phyloP scores from a whole-genome alignment of 2,888 invertebrate species.

The Leptinotarsa tumamoca region DNA sequence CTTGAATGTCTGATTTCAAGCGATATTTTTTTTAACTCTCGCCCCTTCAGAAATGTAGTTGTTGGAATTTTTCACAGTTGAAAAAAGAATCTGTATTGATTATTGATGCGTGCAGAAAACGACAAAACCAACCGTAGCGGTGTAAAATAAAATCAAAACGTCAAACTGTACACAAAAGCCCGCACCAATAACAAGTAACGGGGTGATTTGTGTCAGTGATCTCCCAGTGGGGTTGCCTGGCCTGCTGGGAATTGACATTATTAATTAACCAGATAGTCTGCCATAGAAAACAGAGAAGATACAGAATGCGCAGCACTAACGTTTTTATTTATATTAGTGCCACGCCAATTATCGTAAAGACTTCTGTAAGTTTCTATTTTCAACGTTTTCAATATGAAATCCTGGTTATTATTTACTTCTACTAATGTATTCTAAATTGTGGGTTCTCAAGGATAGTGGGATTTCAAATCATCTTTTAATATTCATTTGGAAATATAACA shows the following conservation, averaged over 20 bases:
- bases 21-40: too few relatives aligned
- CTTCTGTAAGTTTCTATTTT: conserved; percentile 14
- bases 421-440: not conserved
- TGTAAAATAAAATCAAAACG: conserved; percentile 16
- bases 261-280: conserved; percentile 26
- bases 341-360: conserved; percentile 17
- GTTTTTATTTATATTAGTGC: conserved; percentile 11
- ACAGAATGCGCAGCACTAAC: conserved; percentile 1
- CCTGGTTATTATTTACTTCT: not conserved
- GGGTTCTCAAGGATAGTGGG: not conserved
- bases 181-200: conserved; percentile 28
- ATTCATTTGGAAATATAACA: not conserved
- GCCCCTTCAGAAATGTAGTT: too few relatives aligned
- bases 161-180: conserved; percentile 21
- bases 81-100: not conserved
- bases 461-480: not conserved
- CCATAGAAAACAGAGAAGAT: conserved; percentile 20
- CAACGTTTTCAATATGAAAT: conserved; percentile 5
- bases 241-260: conserved; percentile 27
- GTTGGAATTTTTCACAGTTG: too few relatives aligned
- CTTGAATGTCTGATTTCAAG: too few relatives aligned
- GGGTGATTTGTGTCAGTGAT: conserved; percentile 27
- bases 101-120: not conserved
- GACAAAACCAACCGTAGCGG: not conserved
- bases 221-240: conserved; percentile 17